Base-by-base conservation (phyloP, 2,888 invertebrate genomes). In the Drosophila heteroneura region DNA sequence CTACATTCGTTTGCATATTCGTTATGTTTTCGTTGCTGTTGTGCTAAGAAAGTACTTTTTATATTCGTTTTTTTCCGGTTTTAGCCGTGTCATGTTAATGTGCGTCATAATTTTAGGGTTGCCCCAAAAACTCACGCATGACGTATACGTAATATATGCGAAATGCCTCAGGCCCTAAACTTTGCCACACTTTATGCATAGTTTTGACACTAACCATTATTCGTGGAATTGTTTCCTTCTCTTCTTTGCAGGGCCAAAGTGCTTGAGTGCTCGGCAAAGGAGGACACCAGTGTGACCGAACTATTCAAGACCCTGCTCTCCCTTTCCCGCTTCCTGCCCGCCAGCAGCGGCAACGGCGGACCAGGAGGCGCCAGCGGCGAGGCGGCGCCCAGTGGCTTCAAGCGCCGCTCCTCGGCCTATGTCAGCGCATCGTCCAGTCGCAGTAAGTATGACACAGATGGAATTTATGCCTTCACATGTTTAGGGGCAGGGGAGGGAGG, bases 301-400 rank as follows among this genome's bases (percentile, higher is more conserved):
- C 95, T 97, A 70, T 98, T 98, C 94, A 96, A 96, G 90, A 95
- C 96, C 68, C 95, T 98, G 92, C 94, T 97, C 76, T 96, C 96
- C 47, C 94, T 97, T 64, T 96, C 97, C 63, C 96, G 96, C 85
- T 96, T 97, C 82, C 93, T 96, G 78, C 95, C 96, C 41, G 94
- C 94, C 78, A 95, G 95, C 74, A 92, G 94, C 65, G 94, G 95
- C 82, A 89, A 88, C 65, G 79, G 81, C 32, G 82, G 95, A 57
- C 92, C 94, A 54, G 95, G 95, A 12, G 73, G 71, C 5, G 74
- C 95, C 66, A 92, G 94, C 56, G 95, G 94, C 62, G 92, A 91
- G 81, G 95, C 95, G 54, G 91, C 93, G 60, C 91, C 93, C 62
- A 94, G 95, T 32, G 95, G 95, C 51, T 94, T 97, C 68, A 96